Conservation (phyloP, 2,797 vertebrate genomes). For the Dromococcyx pavoninus region DNA sequence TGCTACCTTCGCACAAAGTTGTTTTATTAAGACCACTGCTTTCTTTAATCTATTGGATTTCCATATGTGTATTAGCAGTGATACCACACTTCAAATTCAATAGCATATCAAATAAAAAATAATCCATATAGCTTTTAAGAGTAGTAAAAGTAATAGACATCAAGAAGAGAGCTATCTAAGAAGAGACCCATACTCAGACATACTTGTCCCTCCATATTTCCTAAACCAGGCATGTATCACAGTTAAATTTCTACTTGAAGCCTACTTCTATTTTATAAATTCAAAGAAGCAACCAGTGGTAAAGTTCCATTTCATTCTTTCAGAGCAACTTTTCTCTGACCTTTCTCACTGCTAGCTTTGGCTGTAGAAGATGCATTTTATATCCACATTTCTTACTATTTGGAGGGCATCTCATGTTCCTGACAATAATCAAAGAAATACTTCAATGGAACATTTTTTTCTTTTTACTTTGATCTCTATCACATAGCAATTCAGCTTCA, state of each 20-base stretch:
- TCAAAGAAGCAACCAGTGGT: background rate
- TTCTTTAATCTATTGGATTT: background rate
- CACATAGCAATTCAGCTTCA: background rate
- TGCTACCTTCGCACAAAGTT: background rate
- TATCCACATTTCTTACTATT: background rate
- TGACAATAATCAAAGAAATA: background rate
- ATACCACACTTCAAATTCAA: background rate
- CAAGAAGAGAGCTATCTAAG: background rate
- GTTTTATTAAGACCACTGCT: background rate
- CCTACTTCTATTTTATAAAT: background rate
- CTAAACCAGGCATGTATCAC: background rate
- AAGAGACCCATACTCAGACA: background rate
- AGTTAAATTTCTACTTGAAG: background rate
- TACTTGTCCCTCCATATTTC: background rate
- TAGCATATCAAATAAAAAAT: background rate
- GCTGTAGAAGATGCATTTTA: background rate
- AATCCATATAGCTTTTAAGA: background rate
- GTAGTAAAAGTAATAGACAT: background rate
- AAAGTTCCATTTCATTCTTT: background rate
- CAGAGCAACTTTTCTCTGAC: background rate
- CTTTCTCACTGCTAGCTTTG: background rate
- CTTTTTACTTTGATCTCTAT: background rate
- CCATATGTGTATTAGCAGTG: background rate
- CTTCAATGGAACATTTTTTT: background rate
- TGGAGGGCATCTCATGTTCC: background rate